Percentiles rank a stretch among this genome's conserved stretches.
Evolutionary conservation across 2,797 vertebrate species (phyloP).

Genomic region (Danio albolineatus): DNA sequence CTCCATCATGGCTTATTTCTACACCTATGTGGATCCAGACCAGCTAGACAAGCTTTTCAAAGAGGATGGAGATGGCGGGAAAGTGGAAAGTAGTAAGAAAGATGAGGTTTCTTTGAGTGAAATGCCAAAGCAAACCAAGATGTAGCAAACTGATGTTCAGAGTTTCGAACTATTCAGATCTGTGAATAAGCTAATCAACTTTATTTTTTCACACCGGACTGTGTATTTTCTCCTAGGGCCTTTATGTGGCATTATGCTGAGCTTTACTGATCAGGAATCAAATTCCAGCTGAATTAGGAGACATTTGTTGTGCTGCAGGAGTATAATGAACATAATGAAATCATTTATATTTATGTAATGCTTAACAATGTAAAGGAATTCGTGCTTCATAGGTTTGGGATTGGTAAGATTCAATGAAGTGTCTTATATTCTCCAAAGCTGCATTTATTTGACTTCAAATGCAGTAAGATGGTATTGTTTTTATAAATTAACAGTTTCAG

Average conservation of each 20-base stretch:
- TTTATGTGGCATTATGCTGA: constrained; percentile 1
- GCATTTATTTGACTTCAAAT: background rate
- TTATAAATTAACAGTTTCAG: background rate
- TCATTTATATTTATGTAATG: background rate
- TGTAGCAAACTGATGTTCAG: constrained; percentile 61
- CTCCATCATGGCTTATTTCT: constrained; percentile 93
- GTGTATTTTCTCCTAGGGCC: background rate
- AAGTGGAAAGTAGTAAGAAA: constrained; percentile 50
- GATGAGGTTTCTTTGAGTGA: constrained; percentile 19
- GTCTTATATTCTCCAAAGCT: background rate
- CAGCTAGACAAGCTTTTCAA: constrained; percentile 67
- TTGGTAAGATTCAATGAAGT: background rate
- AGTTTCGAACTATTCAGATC: background rate
- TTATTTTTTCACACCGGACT: background rate
- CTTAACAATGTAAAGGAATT: background rate
- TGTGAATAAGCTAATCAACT: constrained; percentile 35
- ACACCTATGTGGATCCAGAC: constrained; percentile 84
- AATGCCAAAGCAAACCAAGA: constrained; percentile 58
- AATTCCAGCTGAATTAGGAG: background rate
- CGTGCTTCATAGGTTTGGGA: background rate
- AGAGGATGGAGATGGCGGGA: constrained; percentile 59
- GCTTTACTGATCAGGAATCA: constrained; percentile 24
- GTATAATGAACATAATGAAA: background rate
- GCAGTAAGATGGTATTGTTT: background rate
- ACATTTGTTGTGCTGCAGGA: background rate